A percentile compares a stretch with the other conserved stretches of the same genome.
Evolutionary conservation across 2,888 invertebrate genomes (phyloP).

Genomic region (Arctia plantaginis): DNA sequence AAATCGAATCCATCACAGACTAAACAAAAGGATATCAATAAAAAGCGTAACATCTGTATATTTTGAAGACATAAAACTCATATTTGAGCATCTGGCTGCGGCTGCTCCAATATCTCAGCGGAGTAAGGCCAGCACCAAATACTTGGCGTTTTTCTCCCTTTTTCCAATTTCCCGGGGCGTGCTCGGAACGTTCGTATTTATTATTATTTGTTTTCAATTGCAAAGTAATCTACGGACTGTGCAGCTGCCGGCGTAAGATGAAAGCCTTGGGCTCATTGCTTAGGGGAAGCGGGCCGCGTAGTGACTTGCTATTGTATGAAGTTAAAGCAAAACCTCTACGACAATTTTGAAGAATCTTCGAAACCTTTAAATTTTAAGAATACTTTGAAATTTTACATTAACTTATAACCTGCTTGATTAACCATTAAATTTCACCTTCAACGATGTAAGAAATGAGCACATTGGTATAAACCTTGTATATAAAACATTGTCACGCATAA

Average conservation of each 20-base stretch:
- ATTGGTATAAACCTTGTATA: background rate
- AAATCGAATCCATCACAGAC: slow-evolving; percentile 41
- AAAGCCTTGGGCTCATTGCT: slow-evolving; percentile 44
- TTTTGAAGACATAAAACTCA: slow-evolving; percentile 69
- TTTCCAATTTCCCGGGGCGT: slow-evolving; percentile 79
- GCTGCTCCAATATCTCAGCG: slow-evolving; percentile 69
- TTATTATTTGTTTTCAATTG: slow-evolving; percentile 86
- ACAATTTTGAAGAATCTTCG: background rate
- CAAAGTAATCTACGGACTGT: slow-evolving; percentile 82
- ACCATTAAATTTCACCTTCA: background rate
- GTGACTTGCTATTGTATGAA: slow-evolving; percentile 10
- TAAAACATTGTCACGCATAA: no score
- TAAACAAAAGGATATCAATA: slow-evolving; percentile 39
- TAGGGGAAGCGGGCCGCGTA: slow-evolving; percentile 22
- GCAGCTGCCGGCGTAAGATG: slow-evolving; percentile 76
- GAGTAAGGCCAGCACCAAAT: slow-evolving; percentile 54
- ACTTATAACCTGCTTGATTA: background rate
- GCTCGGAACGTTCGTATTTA: slow-evolving; percentile 77
- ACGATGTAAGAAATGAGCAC: background rate
- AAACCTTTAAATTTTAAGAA: background rate
- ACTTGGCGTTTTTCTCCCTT: slow-evolving; percentile 71
- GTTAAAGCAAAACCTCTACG: background rate
- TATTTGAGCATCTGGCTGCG: slow-evolving; percentile 74
- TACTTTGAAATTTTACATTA: background rate
- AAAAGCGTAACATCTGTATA: slow-evolving; percentile 50